Evolutionary conservation across 2,888 invertebrate species (phyloP).

Genomic region (Elmis aenea): DNA sequence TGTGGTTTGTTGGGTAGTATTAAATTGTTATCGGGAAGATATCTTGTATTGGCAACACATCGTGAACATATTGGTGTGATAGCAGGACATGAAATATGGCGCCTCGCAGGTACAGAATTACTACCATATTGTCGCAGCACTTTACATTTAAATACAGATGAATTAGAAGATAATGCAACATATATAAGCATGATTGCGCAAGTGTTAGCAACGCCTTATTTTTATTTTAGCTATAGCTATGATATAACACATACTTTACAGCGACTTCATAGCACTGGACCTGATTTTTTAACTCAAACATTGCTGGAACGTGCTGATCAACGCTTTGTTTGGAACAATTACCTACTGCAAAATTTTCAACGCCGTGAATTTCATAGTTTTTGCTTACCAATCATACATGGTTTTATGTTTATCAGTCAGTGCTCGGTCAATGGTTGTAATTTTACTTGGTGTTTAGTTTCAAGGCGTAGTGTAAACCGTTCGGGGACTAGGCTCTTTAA

Average conservation of each 20-base stretch:
- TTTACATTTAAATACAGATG: constrained; percentile 77
- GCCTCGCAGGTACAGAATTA: constrained; percentile 72
- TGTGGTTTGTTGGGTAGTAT: constrained; percentile 88
- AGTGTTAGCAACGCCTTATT: constrained; percentile 77
- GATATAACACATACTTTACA: constrained; percentile 92
- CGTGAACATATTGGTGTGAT: constrained; percentile 75
- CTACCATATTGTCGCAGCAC: constrained; percentile 82
- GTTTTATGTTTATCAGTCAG: constrained; percentile 79
- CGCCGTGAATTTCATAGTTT: constrained; percentile 72
- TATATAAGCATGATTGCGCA: constrained; percentile 83
- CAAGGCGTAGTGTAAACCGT: constrained; percentile 78
- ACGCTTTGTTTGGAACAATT: constrained; percentile 91
- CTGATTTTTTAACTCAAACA: constrained; percentile 77
- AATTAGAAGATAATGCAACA: constrained; percentile 73
- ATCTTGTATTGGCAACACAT: constrained; percentile 84
- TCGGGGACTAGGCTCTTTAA: constrained; percentile 88
- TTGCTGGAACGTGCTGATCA: constrained; percentile 75
- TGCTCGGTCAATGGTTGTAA: constrained; percentile 75
- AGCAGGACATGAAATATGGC: constrained; percentile 74
- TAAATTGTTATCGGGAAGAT: constrained; percentile 76
- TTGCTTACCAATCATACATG: constrained; percentile 85
- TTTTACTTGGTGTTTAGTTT: constrained; percentile 84
- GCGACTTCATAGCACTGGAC: constrained; percentile 74
- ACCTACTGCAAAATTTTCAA: constrained; percentile 71
- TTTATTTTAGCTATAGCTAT: constrained; percentile 92